A percentile compares a stretch with the other conserved stretches of the same genome.
These are phyloP conservation scores for Eupithecia dodoneata DNA, from an alignment of 2,888 invertebrate species.

Conservation along the genomic window DNA sequence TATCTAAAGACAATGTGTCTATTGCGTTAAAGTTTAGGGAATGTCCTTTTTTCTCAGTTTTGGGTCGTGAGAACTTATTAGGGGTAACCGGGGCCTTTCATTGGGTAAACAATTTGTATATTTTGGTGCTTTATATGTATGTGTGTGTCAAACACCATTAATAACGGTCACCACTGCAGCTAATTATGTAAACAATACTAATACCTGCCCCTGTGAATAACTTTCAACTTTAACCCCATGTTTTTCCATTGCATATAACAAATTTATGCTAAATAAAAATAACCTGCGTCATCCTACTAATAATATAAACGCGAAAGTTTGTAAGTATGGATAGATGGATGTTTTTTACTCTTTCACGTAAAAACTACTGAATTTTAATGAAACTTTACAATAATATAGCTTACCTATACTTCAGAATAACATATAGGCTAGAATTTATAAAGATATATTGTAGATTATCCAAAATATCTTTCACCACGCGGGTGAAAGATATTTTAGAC, in stretches of 20 bases:
- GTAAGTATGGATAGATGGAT: too few relatives aligned
- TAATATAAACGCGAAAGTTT: too few relatives aligned
- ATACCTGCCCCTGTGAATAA: conserved; percentile 22
- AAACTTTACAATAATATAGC: too few relatives aligned
- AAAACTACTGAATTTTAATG: too few relatives aligned
- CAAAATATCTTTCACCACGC: too few relatives aligned
- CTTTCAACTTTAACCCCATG: conserved; percentile 28
- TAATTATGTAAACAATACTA: conserved; percentile 41
- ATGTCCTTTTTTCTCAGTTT: conserved; percentile 68
- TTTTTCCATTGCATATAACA: conserved; percentile 17
- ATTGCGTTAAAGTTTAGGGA: conserved; percentile 75
- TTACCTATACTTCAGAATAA: too few relatives aligned
- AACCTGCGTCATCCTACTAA: not conserved
- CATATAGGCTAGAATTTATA: too few relatives aligned
- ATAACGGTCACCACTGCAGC: conserved; percentile 43
- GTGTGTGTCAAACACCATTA: conserved; percentile 56
- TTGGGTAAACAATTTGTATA: conserved; percentile 73
- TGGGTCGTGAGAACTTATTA: conserved; percentile 79
- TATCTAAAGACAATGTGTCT: conserved; percentile 79
- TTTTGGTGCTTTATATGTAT: not conserved
- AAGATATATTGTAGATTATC: too few relatives aligned
- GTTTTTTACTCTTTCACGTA: too few relatives aligned
- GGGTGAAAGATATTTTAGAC: too few relatives aligned
- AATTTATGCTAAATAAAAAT: conserved; percentile 15
- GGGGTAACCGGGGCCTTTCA: conserved; percentile 69